Base-by-base conservation (phyloP, 2,888 invertebrate species). In the Cephus pulcher region DNA sequence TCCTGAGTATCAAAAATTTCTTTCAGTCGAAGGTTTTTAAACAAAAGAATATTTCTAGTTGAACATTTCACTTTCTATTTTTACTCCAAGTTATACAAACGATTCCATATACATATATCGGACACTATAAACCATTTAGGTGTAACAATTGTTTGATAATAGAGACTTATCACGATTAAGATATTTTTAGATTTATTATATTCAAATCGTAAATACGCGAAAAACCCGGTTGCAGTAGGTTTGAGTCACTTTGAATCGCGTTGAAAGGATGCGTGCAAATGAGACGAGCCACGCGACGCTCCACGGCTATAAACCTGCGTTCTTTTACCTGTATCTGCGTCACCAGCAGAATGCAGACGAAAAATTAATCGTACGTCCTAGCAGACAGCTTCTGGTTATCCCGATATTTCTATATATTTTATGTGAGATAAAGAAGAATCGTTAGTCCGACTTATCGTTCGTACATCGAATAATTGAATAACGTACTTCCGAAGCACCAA, bases 241-340 rank as follows among this genome's bases (percentile, higher is more conserved):
- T 40, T 40, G 23, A 56, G 56, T 56, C 56, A 23, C 23, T 56
- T 15, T 56, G 56, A 56, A 56, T 56, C 56, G 0, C 56, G 56
- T 23, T 56, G 56, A 75, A 80, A 79, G 82, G 82, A 79, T 79
- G 80, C 79, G 80, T 84, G 84, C 84, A 87, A 88, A 87, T 88
- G 88, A 87, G 82, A 82, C 82, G 79, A 80, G 83, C 79, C 79
- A 80, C 82, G 80, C 82, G 82, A 80, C 77, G 84, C 77, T 77
- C 80, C 83, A 82, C 83, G 83, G 82, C 84, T 88, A 88, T 88
- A 88, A 86, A 83, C 80, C 78, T 82, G 79, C 78, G 81, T 84
- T 84, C 84, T 83, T 82, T 82, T 75, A 81, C 80, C 80, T 78
- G 75, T 75, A 78, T 81, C 83, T 81, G 81, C 85, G 86, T 85